These are phyloP conservation scores for Neelides sp. DNA, from an alignment of 1,140 invertebrate genomes.

Conservation along the genomic window DNA sequence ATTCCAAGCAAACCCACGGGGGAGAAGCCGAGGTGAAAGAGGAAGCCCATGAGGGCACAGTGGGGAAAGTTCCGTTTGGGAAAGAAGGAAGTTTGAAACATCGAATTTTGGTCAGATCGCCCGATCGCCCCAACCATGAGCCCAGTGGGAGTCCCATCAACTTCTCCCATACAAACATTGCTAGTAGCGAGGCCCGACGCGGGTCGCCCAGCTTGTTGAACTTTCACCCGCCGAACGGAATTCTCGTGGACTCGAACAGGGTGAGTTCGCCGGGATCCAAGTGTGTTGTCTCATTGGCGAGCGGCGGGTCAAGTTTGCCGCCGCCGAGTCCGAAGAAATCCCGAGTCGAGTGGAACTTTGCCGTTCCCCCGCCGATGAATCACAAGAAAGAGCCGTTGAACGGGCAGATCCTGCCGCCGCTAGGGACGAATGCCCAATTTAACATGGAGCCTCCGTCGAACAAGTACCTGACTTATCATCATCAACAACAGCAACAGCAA, in stretches of 20 bases:
- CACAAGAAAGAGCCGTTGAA: not conserved
- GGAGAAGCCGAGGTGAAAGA: not conserved
- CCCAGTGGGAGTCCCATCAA: too few species aligned
- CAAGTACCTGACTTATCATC: constrained; percentile 25
- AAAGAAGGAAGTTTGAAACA: constrained; percentile 19
- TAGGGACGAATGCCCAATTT: not conserved
- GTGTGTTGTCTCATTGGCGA: too few species aligned
- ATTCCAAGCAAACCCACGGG: not conserved
- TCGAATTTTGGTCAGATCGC: constrained; percentile 20
- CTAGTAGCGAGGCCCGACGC: not conserved
- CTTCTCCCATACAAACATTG: too few species aligned
- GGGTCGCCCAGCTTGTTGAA: not conserved
- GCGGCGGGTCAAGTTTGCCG: constrained; percentile 12
- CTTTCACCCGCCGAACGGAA: not conserved
- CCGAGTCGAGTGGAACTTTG: constrained; percentile 24
- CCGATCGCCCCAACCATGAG: constrained; percentile 13
- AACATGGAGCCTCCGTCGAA: not conserved
- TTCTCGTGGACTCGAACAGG: not conserved
- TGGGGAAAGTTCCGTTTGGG: not conserved
- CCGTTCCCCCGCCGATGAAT: constrained; percentile 12
- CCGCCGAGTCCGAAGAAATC: constrained; percentile 28
- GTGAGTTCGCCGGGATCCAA: not conserved
- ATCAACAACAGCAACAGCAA: constrained; percentile 18
- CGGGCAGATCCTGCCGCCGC: constrained; percentile 8
- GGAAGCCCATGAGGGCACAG: not conserved